Percentiles rank a stretch among this genome's conserved stretches.
phyloP scores from a whole-genome alignment of 2,113 vertebrate genomes.

The Corythornis madagascariensis region DNA sequence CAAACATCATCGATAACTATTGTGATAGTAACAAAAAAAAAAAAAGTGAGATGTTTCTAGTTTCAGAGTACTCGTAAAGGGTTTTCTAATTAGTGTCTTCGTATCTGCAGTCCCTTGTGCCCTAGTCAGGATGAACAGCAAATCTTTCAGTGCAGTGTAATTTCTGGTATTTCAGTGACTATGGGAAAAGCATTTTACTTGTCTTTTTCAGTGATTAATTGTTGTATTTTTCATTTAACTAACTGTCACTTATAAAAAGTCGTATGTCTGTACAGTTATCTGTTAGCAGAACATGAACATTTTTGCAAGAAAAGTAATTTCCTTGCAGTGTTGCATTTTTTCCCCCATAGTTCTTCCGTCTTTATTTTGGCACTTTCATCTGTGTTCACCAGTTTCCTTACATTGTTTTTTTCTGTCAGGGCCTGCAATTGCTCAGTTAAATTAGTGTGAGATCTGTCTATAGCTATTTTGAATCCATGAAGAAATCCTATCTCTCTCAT shows the following conservation, averaged over 20 bases:
- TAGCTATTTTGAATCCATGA: neutral
- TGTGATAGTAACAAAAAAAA: neutral
- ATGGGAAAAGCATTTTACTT: neutral
- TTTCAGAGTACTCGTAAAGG: neutral
- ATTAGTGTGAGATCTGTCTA: neutral
- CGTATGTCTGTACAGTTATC: slow-evolving; percentile 27
- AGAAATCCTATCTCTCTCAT: neutral
- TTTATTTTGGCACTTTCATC: slow-evolving; percentile 64
- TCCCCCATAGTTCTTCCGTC: neutral
- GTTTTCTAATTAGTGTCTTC: neutral
- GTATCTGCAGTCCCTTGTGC: neutral
- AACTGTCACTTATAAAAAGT: neutral
- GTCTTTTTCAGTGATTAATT: slow-evolving; percentile 18
- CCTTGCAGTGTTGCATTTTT: slow-evolving; percentile 38
- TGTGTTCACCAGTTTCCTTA: slow-evolving; percentile 53
- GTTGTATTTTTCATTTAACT: slow-evolving; percentile 39
- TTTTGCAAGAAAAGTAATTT: slow-evolving; percentile 64
- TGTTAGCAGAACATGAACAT: slow-evolving; percentile 25
- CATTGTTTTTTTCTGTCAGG: slow-evolving; percentile 48
- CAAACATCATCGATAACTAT: neutral
- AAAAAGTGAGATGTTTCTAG: neutral
- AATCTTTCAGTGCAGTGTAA: neutral
- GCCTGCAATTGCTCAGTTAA: slow-evolving; percentile 46
- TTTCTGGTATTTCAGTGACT: neutral
- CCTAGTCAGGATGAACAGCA: neutral